These are phyloP conservation scores for Phyllotis vaccarum DNA, from an alignment of 2,797 vertebrate genomes.

Conservation along the genomic window DNA sequence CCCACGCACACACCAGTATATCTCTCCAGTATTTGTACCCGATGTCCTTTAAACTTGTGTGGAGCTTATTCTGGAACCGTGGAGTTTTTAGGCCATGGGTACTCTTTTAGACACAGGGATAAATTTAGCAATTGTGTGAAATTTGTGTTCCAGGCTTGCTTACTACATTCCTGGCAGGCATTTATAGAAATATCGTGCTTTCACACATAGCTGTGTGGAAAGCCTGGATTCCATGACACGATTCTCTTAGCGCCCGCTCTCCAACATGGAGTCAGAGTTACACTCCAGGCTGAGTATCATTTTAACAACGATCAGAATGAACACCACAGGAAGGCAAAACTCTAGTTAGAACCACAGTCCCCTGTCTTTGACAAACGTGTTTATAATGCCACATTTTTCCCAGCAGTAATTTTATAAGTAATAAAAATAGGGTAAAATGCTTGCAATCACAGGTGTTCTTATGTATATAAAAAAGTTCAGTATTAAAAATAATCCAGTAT, in stretches of 20 bases:
- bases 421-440: neutral
- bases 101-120: neutral
- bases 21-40: neutral
- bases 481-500: neutral
- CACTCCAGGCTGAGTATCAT: neutral
- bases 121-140: conserved; percentile 11
- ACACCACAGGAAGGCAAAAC: neutral
- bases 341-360: neutral
- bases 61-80: neutral
- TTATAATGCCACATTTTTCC: neutral
- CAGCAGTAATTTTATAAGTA: neutral
- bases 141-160: neutral
- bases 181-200: neutral
- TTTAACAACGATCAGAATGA: neutral
- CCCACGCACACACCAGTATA: rapidly evolving
- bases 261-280: neutral
- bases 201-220: neutral
- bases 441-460: neutral
- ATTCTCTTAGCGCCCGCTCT: neutral
- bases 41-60: neutral
- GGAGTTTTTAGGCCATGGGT: neutral
- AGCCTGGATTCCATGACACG: neutral
- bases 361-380: neutral
- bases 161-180: conserved; percentile 13
- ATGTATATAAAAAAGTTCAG: too few species aligned